These are phyloP conservation scores for Sminthurinus aureus DNA, from an alignment of 2,888 invertebrate genomes.

Conservation along the genomic window DNA sequence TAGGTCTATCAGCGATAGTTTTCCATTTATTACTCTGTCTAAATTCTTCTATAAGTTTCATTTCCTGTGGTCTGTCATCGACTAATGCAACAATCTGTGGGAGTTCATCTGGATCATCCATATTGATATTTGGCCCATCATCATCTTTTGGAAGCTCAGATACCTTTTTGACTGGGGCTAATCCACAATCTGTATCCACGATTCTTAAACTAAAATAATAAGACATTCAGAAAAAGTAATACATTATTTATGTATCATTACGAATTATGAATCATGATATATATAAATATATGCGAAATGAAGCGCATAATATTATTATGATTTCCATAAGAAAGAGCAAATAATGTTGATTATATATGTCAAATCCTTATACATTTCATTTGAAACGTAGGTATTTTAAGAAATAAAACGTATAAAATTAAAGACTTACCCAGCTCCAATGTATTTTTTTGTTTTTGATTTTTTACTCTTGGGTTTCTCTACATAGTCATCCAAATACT, in stretches of 20 bases:
- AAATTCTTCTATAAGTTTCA: slow-evolving; percentile 63
- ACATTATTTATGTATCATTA: not conserved
- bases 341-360: not conserved
- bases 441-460: slow-evolving; percentile 44
- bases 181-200: slow-evolving; percentile 79
- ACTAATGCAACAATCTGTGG: slow-evolving; percentile 88
- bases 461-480: slow-evolving; percentile 16
- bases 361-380: too few relatives aligned
- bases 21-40: slow-evolving; percentile 54
- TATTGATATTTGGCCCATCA: slow-evolving; percentile 71
- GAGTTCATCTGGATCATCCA: slow-evolving; percentile 79
- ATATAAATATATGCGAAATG: not conserved
- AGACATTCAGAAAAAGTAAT: slow-evolving; percentile 9
- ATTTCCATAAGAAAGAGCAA: too few relatives aligned
- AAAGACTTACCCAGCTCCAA: slow-evolving; percentile 54
- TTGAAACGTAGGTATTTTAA: too few relatives aligned
- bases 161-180: slow-evolving; percentile 64
- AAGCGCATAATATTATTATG: not conserved
- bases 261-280: not conserved
- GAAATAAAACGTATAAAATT: too few relatives aligned
- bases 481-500: slow-evolving; percentile 28
- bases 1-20: slow-evolving; percentile 32
- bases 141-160: slow-evolving; percentile 65
- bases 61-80: slow-evolving; percentile 79
- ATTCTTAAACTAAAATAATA: slow-evolving; percentile 74